These are phyloP conservation scores for Harpalus rufipes DNA, from an alignment of 2,888 invertebrate species.

Conservation along the genomic window DNA sequence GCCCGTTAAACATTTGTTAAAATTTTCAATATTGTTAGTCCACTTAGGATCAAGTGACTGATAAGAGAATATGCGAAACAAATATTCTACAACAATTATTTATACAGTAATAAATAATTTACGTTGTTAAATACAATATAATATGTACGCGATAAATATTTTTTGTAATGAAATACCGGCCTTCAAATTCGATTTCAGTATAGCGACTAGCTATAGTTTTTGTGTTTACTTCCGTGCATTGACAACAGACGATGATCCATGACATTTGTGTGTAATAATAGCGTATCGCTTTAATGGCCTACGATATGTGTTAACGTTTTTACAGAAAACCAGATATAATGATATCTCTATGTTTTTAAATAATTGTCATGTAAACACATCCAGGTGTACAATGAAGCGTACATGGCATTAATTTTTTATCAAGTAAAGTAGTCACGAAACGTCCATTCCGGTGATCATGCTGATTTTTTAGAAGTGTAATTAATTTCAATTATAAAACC, in stretches of 20 bases:
- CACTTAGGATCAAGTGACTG: too few relatives aligned
- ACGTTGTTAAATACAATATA: not conserved
- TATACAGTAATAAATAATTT: not conserved
- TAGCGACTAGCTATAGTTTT: not conserved
- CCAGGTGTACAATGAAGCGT: not conserved
- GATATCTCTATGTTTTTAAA: not conserved
- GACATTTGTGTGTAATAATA: slow-evolving; percentile 18
- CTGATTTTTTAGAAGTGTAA: not conserved
- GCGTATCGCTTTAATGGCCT: slow-evolving; percentile 22
- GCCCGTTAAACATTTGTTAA: too few relatives aligned
- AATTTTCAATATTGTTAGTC: too few relatives aligned
- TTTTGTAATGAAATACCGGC: not conserved
- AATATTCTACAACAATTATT: not conserved
- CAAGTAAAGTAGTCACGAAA: not conserved
- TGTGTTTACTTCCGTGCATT: not conserved
- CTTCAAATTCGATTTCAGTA: not conserved
- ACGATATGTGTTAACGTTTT: slow-evolving; percentile 30
- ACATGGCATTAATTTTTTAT: not conserved
- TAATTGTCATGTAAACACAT: not conserved
- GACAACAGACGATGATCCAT: slow-evolving; percentile 24
- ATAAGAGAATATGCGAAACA: too few relatives aligned
- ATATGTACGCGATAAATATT: not conserved
- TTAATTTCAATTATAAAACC: not conserved
- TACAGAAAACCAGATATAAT: not conserved
- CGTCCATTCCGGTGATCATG: not conserved